These are phyloP conservation scores for Perca fluviatilis DNA, from an alignment of 2,113 vertebrate species.

Conservation along the genomic window DNA sequence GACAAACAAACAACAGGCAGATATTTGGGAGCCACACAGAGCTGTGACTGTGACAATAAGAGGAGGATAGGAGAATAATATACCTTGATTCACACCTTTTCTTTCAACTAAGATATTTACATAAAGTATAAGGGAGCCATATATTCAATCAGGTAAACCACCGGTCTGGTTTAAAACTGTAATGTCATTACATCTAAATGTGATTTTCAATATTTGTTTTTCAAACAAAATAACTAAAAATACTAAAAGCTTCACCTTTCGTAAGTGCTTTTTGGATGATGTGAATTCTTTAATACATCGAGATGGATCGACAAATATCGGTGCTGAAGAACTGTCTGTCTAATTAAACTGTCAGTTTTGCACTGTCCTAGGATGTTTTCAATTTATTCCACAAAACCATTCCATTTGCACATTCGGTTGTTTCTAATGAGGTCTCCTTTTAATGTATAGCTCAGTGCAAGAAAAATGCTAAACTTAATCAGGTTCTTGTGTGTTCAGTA, in stretches of 20 bases:
- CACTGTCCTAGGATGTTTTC: neutral
- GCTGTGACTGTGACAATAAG: slow-evolving; percentile 28
- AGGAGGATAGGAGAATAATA: neutral
- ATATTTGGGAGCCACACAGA: slow-evolving; percentile 26
- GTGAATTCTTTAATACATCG: neutral
- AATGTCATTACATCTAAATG: neutral
- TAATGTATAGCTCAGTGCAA: slow-evolving; percentile 42
- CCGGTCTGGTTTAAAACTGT: neutral
- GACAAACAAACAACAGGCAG: slow-evolving; percentile 26
- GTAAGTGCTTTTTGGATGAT: neutral
- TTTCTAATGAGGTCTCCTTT: slow-evolving; percentile 46
- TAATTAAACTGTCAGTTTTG: neutral
- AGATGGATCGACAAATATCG: neutral
- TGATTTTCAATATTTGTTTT: neutral
- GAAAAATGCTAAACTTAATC: slow-evolving; percentile 18
- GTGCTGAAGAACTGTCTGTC: neutral
- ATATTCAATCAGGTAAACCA: neutral
- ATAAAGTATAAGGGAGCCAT: neutral
- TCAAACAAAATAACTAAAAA: neutral
- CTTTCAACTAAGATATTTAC: slow-evolving; percentile 5
- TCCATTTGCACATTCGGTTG: slow-evolving; percentile 4
- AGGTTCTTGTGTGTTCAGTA: neutral
- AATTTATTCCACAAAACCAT: slow-evolving; percentile 8
- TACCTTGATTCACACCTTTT: slow-evolving; percentile 17
- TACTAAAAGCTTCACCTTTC: neutral